A percentile compares a stretch with the other conserved stretches of the same genome.
Evolutionary conservation across 53 echinoderm and acorn worm species (phyloP).

Genomic region (Henricia sp.): DNA sequence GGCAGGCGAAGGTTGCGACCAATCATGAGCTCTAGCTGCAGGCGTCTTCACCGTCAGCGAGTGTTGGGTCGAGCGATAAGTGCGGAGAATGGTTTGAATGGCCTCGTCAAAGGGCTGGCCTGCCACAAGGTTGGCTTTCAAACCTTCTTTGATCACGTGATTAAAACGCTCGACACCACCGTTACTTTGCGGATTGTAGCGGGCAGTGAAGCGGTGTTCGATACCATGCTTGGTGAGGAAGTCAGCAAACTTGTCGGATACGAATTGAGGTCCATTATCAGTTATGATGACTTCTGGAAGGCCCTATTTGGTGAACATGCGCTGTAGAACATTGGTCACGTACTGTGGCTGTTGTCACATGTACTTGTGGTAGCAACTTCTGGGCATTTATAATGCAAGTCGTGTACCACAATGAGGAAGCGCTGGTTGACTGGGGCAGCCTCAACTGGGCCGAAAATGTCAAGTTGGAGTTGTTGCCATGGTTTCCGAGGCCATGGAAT

Average conservation of each 20-base stretch:
- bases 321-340: slow-evolving; percentile 57
- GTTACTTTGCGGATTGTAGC: slow-evolving; percentile 67
- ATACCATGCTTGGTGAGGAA: slow-evolving; percentile 52
- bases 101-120: slow-evolving; percentile 45
- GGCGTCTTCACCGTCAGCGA: slow-evolving; percentile 60
- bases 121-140: slow-evolving; percentile 57
- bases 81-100: slow-evolving; percentile 56
- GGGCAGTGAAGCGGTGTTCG: slow-evolving; percentile 41
- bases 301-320: slow-evolving; percentile 53
- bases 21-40: slow-evolving; percentile 70
- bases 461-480: slow-evolving; percentile 63
- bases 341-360: slow-evolving; percentile 55
- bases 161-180: slow-evolving; percentile 63
- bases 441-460: slow-evolving; percentile 64
- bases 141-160: slow-evolving; percentile 55
- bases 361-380: slow-evolving; percentile 59
- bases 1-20: slow-evolving; percentile 40
- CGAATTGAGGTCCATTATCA: slow-evolving; percentile 62
- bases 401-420: slow-evolving; percentile 62
- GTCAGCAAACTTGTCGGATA: slow-evolving; percentile 43
- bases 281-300: slow-evolving; percentile 56
- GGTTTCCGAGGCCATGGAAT: slow-evolving; percentile 58
- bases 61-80: slow-evolving; percentile 42
- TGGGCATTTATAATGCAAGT: slow-evolving; percentile 71
- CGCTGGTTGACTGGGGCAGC: slow-evolving; percentile 52